Evolutionary conservation across 2,888 invertebrate genomes (phyloP).

Genomic region (Agrochola lychnidis): DNA sequence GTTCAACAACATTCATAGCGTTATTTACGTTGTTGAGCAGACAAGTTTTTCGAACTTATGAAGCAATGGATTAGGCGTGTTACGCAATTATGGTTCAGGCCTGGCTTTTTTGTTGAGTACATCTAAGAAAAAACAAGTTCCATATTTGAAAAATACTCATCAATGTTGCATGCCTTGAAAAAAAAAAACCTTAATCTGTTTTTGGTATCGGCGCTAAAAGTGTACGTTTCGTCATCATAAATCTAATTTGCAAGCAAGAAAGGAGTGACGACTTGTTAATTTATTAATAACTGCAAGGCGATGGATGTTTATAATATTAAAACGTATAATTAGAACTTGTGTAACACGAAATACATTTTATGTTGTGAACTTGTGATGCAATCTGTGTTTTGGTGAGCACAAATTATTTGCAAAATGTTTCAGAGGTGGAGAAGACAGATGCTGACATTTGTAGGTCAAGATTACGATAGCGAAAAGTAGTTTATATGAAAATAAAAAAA

Average conservation of each 20-base stretch:
- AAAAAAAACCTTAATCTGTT: constrained; percentile 4
- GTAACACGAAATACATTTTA: constrained; percentile 35
- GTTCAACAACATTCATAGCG: no score
- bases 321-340: constrained; percentile 40
- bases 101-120: neutral
- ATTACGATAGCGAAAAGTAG: neutral
- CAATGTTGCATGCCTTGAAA: constrained; percentile 35
- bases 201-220: constrained; percentile 20
- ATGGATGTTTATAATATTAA: constrained; percentile 28
- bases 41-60: no score
- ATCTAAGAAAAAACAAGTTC: neutral
- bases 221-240: constrained; percentile 36
- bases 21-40: no score
- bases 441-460: constrained; percentile 18
- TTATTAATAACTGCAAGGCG: constrained; percentile 27
- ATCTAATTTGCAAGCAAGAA: constrained; percentile 31
- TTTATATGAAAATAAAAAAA: no score
- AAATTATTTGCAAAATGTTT: constrained; percentile 11
- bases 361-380: constrained; percentile 28
- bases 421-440: neutral
- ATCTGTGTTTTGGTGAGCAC: constrained; percentile 22
- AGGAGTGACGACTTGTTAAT: constrained; percentile 19
- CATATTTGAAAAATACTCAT: neutral
- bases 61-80: no score
- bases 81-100: no score